Base-by-base conservation (phyloP, 2,797 vertebrate genomes). In the Bovichtus variegatus region DNA sequence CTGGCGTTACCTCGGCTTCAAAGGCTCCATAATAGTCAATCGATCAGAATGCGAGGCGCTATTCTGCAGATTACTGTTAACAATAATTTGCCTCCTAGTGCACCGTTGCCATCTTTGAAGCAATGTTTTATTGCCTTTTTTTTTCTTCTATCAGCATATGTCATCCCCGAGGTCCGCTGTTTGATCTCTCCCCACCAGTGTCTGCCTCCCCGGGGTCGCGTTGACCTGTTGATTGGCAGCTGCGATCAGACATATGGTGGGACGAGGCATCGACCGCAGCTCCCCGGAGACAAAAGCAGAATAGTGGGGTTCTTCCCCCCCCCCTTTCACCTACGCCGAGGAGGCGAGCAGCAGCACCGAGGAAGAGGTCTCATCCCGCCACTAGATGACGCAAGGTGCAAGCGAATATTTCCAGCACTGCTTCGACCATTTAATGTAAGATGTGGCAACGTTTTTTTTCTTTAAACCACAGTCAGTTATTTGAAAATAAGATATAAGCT, bases 161-260 rank as follows among this genome's bases (percentile, higher is more conserved):
- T 91, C 93, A 90, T 93, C 92, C 94, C 92, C 60, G 83, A 91
- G 93, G 93, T 94, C 90, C 90, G 51, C 78, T 90, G 93, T 94
- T 94, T 95, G 94, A 95, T 94, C 93, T 94, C 91, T 85, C 82
- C 88, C 92, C 87, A 90, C 92, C 87, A 89, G 91, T 81, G 88
- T 77, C 87, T 86, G 84, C 87, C 92, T 94, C 94, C 93, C 94
- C 83, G 78, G 93, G 93, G 94, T 92, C 93, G 92, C 92, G 92
- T 90, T 94, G 94, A 95, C 94, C 94, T 94, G 94, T 95, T 95
- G 94, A 95, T 95, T 95, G 94, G 91, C 94, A 95, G 94, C 94
- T 95, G 93, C 81, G 92, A 94, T 94, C 94, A 94, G 93, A 94
- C 94, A 94, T 94, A 94, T 95, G 94, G 94, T 94, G 89, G 94